These are phyloP conservation scores for Euplagia quadripunctaria DNA, from an alignment of 2,888 invertebrate species.

Conservation along the genomic window DNA sequence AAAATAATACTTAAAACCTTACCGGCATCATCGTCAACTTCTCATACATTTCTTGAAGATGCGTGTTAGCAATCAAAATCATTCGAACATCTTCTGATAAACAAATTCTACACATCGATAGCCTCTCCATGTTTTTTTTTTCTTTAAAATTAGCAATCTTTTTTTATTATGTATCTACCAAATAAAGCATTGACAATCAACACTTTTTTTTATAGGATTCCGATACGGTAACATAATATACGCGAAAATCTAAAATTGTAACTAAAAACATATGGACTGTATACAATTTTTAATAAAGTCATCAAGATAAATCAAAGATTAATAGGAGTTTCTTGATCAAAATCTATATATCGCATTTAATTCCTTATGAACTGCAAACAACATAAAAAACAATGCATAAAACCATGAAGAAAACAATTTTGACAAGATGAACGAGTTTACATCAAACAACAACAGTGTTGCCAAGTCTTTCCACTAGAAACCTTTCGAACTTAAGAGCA, in stretches of 20 bases:
- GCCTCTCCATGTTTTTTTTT: conserved; percentile 3
- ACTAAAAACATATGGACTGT: neutral
- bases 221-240: neutral
- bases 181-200: neutral
- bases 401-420: neutral
- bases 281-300: neutral
- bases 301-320: neutral
- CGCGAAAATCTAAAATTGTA: neutral
- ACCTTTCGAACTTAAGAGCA: no score
- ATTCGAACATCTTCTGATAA: conserved; percentile 54
- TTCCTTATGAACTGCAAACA: neutral
- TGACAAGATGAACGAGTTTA: no score
- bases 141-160: no score
- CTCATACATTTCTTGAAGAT: conserved; percentile 65
- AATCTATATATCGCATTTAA: neutral
- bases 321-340: neutral
- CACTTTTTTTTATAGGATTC: neutral
- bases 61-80: conserved; percentile 52
- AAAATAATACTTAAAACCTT: conserved; percentile 28
- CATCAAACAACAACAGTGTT: no score
- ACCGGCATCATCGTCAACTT: conserved; percentile 63
- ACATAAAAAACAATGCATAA: neutral
- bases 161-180: neutral
- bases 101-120: conserved; percentile 59
- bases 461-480: no score